Evolutionary conservation across 2,888 invertebrate genomes (phyloP).

Genomic region (Thereva unica): DNA sequence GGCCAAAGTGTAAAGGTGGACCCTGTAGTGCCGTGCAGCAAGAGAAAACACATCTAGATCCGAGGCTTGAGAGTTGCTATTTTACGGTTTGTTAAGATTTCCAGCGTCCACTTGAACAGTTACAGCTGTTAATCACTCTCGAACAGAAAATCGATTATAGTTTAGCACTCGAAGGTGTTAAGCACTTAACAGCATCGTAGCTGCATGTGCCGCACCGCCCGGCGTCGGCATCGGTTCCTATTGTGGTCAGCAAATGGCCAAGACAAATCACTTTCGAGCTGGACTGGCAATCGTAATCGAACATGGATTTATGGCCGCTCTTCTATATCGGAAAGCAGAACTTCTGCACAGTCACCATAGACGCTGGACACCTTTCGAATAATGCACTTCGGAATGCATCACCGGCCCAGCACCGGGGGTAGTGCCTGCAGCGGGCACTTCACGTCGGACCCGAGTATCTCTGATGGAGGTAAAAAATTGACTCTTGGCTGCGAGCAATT

Average conservation of each 20-base stretch:
- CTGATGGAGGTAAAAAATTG: conserved; percentile 9
- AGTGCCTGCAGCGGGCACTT: conserved; percentile 13
- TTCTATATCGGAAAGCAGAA: conserved; percentile 8
- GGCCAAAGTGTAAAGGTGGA: too few relatives aligned
- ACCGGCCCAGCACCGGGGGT: neutral
- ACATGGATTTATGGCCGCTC: conserved; percentile 19
- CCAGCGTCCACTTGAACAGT: conserved; percentile 1
- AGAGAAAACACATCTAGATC: too few relatives aligned
- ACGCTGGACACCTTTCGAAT: neutral
- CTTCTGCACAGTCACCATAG: conserved; percentile 7
- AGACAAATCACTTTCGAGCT: conserved; percentile 30
- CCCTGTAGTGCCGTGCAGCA: too few relatives aligned
- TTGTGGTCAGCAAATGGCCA: conserved; percentile 19
- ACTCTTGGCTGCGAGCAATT: conserved; percentile 18
- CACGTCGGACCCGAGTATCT: conserved; percentile 13
- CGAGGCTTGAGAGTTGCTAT: neutral
- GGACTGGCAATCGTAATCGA: conserved; percentile 26
- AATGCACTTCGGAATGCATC: conserved; percentile 17
- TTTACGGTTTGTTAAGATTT: conserved; percentile 9
- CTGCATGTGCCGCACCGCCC: neutral
- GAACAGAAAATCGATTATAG: conserved; percentile 30
- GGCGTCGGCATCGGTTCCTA: conserved; percentile 9
- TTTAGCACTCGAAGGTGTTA: conserved; percentile 29
- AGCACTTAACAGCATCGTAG: conserved; percentile 20
- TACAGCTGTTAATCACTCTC: conserved; percentile 24